Evolutionary conservation across 2,888 invertebrate genomes (phyloP), one percentile per base, ranked within the genome.

Genomic region (Lithophane ornitopus): DNA sequence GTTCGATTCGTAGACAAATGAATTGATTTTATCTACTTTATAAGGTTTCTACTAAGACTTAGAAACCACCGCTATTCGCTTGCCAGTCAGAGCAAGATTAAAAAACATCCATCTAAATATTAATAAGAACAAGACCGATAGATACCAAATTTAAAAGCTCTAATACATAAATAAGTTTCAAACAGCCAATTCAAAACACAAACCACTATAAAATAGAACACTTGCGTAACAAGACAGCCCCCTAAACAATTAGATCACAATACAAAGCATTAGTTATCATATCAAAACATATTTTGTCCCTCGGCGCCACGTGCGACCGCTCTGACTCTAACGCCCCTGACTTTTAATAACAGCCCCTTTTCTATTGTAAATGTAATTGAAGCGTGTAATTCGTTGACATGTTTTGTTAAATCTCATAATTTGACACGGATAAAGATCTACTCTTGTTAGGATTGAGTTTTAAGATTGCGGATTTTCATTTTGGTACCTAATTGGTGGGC

Each of bases 341-440:
- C 82, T 85, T 72, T 83, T 82, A 85, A 84, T 84, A 79, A 89
- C 78, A 80, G 72, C 89, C 92, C 90, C 79, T 76, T 63, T 82
- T 69, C 28, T 44, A 66, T 85, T 59, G 91, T 46, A 44, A 44
- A 44, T 44, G 44, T 72, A 95, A 96, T 95, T 95, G 95, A 93
- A 94, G 93, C 96, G 95, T 93, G 93, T 95, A 95, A 96, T 95
- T 92, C 90, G 92, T 89, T 93, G 95, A 96, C 94, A 95, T 95
- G 94, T 96, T 96, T 94, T 94, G 92, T 92, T 94, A 94, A 94
- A 94, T 95, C 95, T 92, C 90, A 93, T 95, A 94, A 95, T 95
- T 95, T 94, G 95, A 95, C 94, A 92, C 90, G 90, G 94, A 90
- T 75, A 90, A 91, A 85, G 85, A 86, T n/a, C n/a, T 78, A 90